Base-by-base conservation (phyloP, 2,113 vertebrate species). In the Aphelocoma coerulescens region DNA sequence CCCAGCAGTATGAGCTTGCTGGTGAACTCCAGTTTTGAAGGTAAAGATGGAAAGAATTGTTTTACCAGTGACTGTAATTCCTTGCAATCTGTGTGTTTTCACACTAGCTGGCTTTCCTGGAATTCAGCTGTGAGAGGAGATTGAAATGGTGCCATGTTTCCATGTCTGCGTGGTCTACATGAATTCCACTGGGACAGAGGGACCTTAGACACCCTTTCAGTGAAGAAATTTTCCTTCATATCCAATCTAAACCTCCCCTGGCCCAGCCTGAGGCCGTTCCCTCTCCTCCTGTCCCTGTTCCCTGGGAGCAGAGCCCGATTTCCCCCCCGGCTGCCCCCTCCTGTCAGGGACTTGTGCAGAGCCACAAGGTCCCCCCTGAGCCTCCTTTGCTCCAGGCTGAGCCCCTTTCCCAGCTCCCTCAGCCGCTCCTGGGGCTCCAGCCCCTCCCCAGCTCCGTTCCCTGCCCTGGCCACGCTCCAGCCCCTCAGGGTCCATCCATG, bases 381-480 rank as follows among this genome's bases (percentile, higher is more conserved):
- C 85, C 74, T 49, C 35, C 57, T 88, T 35, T 80, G 0, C 58
- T 80, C 75, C 85, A 88, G 49, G 30, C 66, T 65, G 30, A 80
- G 75, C 58, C 43, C 67, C 24, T 73, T 9, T 12, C 48, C 48
- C 57, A 71, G 41, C 23, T 63, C 65, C 39, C 49, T 79, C 30
- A 88, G 65, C 33, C 4, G 0, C 27, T 77, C 43, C 61, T 59
- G 26, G 46, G 1, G 32, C 55, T 68, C 55, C 48, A 85, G 19
- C 0, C 28, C 59, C 58, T 63, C 54, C 44, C 35, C 44, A 35
- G 55, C 37, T 24, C 66, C 0, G 0, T 32, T 37, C 39, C 39
- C 65, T 78, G 0, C 20, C 30, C 67, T 73, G 26, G 13, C 3
- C 16, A 5, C 0, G 0, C 30, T 74, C 8, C 52, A 44, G 37